Evolutionary conservation across 2,797 vertebrate genomes (phyloP), one percentile per base, ranked within the genome.

Genomic region (Epinephelus malabaricus): DNA sequence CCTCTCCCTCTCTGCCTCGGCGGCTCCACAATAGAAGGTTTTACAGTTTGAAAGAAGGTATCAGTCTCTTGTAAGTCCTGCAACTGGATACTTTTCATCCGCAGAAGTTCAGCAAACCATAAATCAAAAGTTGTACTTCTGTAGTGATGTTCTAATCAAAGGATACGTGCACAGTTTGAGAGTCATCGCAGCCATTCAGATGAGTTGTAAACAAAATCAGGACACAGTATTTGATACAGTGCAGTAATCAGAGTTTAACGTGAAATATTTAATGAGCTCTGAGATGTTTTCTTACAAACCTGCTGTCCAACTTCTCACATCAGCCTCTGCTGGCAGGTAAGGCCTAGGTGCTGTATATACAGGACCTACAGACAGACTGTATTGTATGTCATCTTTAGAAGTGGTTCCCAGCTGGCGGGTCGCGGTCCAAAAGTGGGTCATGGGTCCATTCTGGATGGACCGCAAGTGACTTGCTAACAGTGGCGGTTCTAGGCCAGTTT

Each of bases 21-120:
- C n/a, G 51, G 62, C 78, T 85, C 63, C 77, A 74, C 74, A 86
- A 88, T 74, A 73, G 70, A 54, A 15, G 47, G 75, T 85, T 90
- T 89, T 86, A 89, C 69, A 77, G 43, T 83, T 81, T 78, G 62
- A 85, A 83, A 85, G 79, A 79, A 75, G 63, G 49, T 73, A 90
- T 90, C 81, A 63, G 65, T 66, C 72, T 78, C 69, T 7, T 49
- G 21, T 69, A 82, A 68, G 69, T 50, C 79, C 83, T 79, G 88
- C 71, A 90, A 79, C 58, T 69, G 62, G 86, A 92, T 86, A 84
- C 76, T 65, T 76, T 72, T 86, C 71, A 78, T 85, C 82, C 53
- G 38, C 67, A 65, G 23, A 72, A 68, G 75, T 65, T 79, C 63
- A 55, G 58, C 69, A 66, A 81, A 45, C 70, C 62, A 9, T 92